Evolutionary conservation across 1,140 invertebrate genomes (phyloP).

Genomic region (Anthonomus grandis): DNA sequence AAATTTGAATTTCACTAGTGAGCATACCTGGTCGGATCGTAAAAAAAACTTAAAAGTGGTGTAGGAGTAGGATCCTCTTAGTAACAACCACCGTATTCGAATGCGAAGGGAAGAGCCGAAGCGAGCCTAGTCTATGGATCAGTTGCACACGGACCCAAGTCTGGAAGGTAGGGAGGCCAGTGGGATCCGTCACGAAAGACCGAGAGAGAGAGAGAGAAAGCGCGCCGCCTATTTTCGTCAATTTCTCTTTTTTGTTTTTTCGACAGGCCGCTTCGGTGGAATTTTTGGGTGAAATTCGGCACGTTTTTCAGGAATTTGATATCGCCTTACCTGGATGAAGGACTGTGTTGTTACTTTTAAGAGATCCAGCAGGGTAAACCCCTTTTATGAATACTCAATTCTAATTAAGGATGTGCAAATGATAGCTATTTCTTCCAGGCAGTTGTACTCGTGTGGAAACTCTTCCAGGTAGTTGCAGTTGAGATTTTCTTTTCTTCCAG

Average conservation of each 20-base stretch:
- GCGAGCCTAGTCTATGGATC: slow-evolving; percentile 46
- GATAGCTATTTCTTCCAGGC: neutral
- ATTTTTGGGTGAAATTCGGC: slow-evolving; percentile 43
- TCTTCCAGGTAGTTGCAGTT: neutral
- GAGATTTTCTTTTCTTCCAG: neutral
- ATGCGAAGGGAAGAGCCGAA: slow-evolving; percentile 34
- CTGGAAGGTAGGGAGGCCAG: slow-evolving; percentile 34
- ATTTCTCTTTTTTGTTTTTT: too few species aligned
- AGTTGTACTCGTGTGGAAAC: neutral
- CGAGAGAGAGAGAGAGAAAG: too few species aligned
- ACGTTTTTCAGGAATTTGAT: slow-evolving; percentile 46
- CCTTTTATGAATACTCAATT: neutral
- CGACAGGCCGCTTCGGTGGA: slow-evolving; percentile 30
- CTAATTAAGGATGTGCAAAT: neutral
- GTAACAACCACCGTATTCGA: slow-evolving; percentile 50
- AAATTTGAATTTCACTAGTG: slow-evolving; percentile 10
- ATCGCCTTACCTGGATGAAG: slow-evolving; percentile 31
- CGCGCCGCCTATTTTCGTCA: slow-evolving; percentile 44
- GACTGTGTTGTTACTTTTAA: neutral
- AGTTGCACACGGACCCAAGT: slow-evolving; percentile 48
- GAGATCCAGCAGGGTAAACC: neutral
- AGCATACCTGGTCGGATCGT: slow-evolving; percentile 48
- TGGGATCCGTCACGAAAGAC: slow-evolving; percentile 36
- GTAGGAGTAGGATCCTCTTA: slow-evolving; percentile 44
- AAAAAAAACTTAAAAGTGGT: slow-evolving; percentile 39